These are phyloP conservation scores for Sinocyclocheilus maitianheensis DNA, from an alignment of 2,113 vertebrate genomes.

Conservation along the genomic window DNA sequence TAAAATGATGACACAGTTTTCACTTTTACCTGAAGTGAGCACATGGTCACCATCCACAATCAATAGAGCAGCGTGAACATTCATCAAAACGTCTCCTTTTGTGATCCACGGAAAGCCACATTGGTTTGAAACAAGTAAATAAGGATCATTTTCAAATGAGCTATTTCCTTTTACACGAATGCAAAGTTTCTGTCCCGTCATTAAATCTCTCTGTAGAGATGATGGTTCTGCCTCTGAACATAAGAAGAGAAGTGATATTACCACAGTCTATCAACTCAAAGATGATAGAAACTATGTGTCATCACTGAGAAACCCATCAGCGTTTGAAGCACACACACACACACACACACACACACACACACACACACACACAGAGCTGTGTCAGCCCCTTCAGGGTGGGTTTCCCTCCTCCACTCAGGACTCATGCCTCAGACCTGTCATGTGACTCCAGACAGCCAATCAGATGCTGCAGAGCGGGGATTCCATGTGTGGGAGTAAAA, in stretches of 20 bases:
- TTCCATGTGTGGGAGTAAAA: slow-evolving; percentile 37
- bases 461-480: slow-evolving; percentile 17
- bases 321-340: background rate
- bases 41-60: background rate
- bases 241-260: background rate
- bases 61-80: background rate
- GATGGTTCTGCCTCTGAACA: background rate
- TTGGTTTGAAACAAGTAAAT: slow-evolving; percentile 4
- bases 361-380: slow-evolving; percentile 27
- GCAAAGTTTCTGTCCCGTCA: background rate
- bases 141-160: slow-evolving; percentile 1
- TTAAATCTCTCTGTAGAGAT: background rate
- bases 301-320: slow-evolving; percentile 18
- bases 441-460: slow-evolving; percentile 38
- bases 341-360: slow-evolving; percentile 2
- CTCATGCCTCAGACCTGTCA: slow-evolving; percentile 24
- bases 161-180: background rate
- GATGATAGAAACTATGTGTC: background rate
- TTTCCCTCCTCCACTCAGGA: slow-evolving; percentile 48
- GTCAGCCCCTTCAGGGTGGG: slow-evolving; percentile 23
- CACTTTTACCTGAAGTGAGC: background rate
- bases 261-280: background rate
- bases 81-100: background rate
- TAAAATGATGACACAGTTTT: background rate
- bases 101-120: background rate